phyloP scores from a whole-genome alignment of 2,888 invertebrate species.

The Stenichneumon culpator region DNA sequence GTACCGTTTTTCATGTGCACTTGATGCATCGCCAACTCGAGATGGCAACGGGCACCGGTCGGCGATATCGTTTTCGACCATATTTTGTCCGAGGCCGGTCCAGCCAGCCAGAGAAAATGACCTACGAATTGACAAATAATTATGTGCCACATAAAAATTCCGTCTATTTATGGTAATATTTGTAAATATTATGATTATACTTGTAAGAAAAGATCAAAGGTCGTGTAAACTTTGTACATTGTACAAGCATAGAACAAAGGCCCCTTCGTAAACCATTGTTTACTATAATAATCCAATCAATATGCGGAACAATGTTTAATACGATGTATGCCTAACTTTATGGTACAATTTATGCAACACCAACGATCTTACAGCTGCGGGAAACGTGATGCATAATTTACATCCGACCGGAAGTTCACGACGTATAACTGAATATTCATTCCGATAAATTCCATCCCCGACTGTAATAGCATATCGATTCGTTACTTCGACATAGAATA shows the following conservation, averaged over 20 bases:
- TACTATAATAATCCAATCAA: too few species aligned
- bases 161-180: background rate
- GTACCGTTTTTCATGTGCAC: slow-evolving; percentile 84
- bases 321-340: too few species aligned
- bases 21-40: slow-evolving; percentile 85
- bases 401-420: background rate
- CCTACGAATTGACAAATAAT: slow-evolving; percentile 85
- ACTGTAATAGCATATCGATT: background rate
- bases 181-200: background rate
- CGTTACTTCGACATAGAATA: background rate
- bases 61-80: slow-evolving; percentile 83
- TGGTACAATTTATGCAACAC: too few species aligned
- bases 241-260: too few species aligned
- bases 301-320: too few species aligned
- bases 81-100: slow-evolving; percentile 80
- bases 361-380: background rate
- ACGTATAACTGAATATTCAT: background rate
- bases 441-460: background rate
- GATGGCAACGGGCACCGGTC: slow-evolving; percentile 83
- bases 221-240: too few species aligned
- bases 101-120: slow-evolving; percentile 90
- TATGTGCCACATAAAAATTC: background rate
- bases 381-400: background rate
- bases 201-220: too few species aligned
- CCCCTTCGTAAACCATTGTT: too few species aligned